phyloP scores from a whole-genome alignment of 2,113 vertebrate genomes.

The Sorex fumeus region DNA sequence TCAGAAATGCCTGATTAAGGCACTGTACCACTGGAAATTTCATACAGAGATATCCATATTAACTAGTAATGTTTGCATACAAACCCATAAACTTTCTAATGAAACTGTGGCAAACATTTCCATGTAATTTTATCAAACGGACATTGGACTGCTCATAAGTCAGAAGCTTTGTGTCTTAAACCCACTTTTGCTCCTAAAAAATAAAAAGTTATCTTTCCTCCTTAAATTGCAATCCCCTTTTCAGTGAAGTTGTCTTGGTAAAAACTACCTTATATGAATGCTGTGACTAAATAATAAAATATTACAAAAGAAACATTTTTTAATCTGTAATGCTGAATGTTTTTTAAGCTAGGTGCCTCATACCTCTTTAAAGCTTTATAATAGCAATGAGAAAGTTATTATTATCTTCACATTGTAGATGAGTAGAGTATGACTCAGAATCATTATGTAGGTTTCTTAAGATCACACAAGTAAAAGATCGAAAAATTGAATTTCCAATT shows the following conservation, averaged over 20 bases:
- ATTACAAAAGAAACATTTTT: background rate
- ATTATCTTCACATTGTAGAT: background rate
- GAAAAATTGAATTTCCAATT: background rate
- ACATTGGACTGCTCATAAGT: background rate
- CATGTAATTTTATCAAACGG: background rate
- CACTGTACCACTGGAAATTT: background rate
- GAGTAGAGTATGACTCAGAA: background rate
- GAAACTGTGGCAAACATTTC: background rate
- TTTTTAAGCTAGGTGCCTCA: background rate
- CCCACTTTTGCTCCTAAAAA: background rate
- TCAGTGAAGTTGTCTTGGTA: background rate
- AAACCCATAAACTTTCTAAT: background rate
- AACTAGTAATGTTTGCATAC: background rate
- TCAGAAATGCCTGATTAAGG: background rate
- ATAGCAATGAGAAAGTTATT: background rate
- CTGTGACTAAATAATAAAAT: background rate
- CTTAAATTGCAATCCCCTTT: background rate
- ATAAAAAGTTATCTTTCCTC: background rate
- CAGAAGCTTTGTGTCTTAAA: background rate
- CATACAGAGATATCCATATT: background rate
- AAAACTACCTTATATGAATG: background rate
- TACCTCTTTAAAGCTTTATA: background rate
- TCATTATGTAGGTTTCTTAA: background rate
- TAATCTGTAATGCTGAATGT: background rate
- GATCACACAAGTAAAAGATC: background rate